Base-by-base conservation (phyloP, 2,888 invertebrate genomes). In the Acanthococcus lagerstroemiae region DNA sequence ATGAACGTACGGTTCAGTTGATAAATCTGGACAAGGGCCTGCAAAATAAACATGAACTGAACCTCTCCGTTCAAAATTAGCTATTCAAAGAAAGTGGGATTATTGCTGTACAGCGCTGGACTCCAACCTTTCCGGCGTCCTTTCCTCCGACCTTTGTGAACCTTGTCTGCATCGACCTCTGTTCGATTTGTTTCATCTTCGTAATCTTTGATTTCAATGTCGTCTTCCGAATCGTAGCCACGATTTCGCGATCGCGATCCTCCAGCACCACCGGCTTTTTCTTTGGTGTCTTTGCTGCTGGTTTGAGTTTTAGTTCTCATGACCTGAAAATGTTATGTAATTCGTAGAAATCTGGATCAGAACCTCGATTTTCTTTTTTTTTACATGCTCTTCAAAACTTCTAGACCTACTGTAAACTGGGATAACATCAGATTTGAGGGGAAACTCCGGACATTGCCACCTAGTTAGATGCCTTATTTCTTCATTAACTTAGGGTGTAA, bases 11-110 rank as follows among this genome's bases (percentile, higher is more conserved):
- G 83, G 81, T 70, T 85, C 84, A 55, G 82, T 82, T 3, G 81
- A 80, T 30, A 86, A 78, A 0, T 83, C 78, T 69, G 86, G 85
- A 72, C 89, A 89, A 0, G 87, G 86, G n/a, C 71, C 74, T 26
- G 61, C 67, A 61, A 9, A n/a, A n/a, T 2, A 37, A 37, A n/a
- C 12, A 15, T 37, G 37, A 37, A 37, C n/a, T n/a, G n/a, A n/a
- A n/a, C n/a, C n/a, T n/a, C n/a, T n/a, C 12, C 12, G 37, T 37
- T 15, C 37, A 37, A 3, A 37, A 15, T 37, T 3, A 37, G n/a
- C 37, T 9, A 37, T 9, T 55, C 19, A 17, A 37, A 37, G n/a
- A 37, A 55, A 22, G 7, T 55, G 24, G 12, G 12, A 19, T 5
- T 65, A 19, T 15, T 37, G 24, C 17, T 30, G n/a, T 15, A 37